Evolutionary conservation across 2,113 vertebrate species (phyloP).

Genomic region (Grammomys dolichurus): DNA sequence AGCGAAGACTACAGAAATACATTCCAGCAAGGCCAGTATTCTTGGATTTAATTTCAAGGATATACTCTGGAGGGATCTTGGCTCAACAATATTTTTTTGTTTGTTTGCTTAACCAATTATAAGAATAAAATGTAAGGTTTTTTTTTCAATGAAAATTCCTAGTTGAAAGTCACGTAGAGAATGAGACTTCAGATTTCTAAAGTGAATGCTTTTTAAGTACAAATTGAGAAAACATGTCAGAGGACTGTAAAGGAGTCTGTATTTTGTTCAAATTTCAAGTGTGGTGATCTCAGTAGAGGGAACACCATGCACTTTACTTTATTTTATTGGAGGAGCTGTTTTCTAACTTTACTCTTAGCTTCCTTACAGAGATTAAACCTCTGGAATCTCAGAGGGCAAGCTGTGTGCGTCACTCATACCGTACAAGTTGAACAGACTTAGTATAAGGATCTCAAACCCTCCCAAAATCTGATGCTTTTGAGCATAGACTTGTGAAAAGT

Average conservation of each 20-base stretch:
- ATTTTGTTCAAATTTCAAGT: background rate
- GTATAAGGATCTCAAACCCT: background rate
- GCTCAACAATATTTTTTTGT: background rate
- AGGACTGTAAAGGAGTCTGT: background rate
- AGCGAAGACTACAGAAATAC: background rate
- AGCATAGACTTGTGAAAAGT: background rate
- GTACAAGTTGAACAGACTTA: background rate
- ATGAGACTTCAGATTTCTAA: constrained; percentile 33
- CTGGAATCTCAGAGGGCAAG: background rate
- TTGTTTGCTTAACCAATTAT: constrained; percentile 29
- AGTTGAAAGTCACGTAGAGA: constrained; percentile 36
- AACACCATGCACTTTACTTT: background rate
- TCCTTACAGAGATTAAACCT: background rate
- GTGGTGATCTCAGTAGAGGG: background rate
- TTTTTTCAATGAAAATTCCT: constrained; percentile 45
- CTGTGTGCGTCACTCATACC: background rate
- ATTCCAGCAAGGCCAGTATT: background rate
- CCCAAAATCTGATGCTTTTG: background rate
- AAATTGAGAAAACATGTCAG: background rate
- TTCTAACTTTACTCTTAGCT: constrained; percentile 36
- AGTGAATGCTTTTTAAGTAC: constrained; percentile 22
- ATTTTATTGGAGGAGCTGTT: background rate
- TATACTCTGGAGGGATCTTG: background rate
- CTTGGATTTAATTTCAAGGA: background rate
- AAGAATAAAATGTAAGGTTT: constrained; percentile 13